Conservation (phyloP, 2,888 invertebrate genomes). For the Germaria angustata region DNA sequence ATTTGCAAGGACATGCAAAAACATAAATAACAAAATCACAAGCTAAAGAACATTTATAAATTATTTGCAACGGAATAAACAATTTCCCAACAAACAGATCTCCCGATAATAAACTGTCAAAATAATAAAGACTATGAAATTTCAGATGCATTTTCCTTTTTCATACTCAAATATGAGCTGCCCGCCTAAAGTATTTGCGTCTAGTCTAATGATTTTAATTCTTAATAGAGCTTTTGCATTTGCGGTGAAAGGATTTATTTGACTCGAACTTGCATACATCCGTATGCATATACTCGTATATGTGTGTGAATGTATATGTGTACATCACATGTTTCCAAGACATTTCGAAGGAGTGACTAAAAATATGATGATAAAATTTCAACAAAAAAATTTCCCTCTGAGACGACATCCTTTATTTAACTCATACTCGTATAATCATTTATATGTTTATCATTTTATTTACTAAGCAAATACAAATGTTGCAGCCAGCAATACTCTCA, state of each 20-base stretch:
- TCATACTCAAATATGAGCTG: neutral
- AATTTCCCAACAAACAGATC: neutral
- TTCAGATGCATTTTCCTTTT: neutral
- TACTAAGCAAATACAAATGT: neutral
- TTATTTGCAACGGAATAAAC: conserved; percentile 5
- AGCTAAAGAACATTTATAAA: neutral
- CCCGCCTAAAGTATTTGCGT: neutral
- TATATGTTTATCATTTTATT: neutral
- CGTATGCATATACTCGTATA: neutral
- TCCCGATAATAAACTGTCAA: neutral
- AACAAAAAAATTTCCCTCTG: neutral
- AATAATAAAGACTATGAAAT: conserved; percentile 20
- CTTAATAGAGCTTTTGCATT: conserved; percentile 33
- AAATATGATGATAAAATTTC: neutral
- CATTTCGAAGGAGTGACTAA: neutral
- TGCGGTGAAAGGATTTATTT: conserved; percentile 42
- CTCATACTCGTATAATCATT: neutral
- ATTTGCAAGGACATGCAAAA: neutral
- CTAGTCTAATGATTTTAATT: conserved; percentile 13
- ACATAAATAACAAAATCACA: neutral
- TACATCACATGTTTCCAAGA: neutral
- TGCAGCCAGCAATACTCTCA: neutral
- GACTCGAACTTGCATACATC: neutral
- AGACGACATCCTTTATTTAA: neutral
- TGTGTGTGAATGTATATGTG: too few species aligned